Conservation (phyloP, 2,888 invertebrate genomes). For the Drosophila setosimentum region DNA sequence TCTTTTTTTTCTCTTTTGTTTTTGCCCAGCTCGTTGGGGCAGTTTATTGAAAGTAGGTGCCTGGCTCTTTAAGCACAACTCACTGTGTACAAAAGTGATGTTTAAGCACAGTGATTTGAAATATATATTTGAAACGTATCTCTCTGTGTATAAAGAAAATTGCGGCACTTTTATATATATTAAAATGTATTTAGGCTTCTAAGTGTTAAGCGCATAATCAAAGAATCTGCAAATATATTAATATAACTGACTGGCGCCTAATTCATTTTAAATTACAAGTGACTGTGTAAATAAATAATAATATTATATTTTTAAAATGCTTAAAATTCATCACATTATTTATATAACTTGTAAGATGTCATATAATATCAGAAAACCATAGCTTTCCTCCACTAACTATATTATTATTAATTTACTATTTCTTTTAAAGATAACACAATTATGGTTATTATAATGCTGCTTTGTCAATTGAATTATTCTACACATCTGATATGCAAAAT, state of each 20-base stretch:
- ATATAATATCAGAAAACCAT: too few relatives aligned
- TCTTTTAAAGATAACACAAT: neutral
- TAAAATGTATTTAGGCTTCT: neutral
- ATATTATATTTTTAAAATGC: neutral
- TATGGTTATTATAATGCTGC: neutral
- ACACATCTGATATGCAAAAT: neutral
- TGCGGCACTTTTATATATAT: neutral
- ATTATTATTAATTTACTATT: neutral
- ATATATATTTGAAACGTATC: neutral
- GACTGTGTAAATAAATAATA: neutral
- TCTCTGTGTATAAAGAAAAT: neutral
- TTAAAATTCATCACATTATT: neutral
- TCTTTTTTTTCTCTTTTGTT: constrained; percentile 12
- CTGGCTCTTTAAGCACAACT: constrained; percentile 35
- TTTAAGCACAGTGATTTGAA: constrained; percentile 17
- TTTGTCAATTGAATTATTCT: neutral
- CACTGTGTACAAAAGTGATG: neutral
- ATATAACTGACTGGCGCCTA: neutral
- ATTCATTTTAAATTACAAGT: neutral
- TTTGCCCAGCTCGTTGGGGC: constrained; percentile 19
- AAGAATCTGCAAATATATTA: neutral
- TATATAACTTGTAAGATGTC: neutral
- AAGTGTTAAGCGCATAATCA: neutral
- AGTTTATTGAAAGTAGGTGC: constrained; percentile 76
- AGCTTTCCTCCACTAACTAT: neutral